Base-by-base conservation (phyloP, 2,888 invertebrate species). In the Catocala sponsa region DNA sequence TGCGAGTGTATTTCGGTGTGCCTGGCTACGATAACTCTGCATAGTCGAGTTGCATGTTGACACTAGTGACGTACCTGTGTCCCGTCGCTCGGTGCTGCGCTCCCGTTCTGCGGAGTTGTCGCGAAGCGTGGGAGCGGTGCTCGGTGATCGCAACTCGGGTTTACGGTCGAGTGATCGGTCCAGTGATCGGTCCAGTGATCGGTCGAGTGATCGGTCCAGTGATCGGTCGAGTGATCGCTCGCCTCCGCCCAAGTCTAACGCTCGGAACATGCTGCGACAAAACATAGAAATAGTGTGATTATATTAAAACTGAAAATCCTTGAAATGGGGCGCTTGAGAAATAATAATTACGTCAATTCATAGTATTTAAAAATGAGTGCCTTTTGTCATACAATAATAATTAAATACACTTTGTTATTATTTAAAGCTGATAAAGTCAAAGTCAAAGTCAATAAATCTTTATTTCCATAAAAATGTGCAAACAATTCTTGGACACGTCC, bases 261-360 rank as follows among this genome's bases (percentile, higher is more conserved):
- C 97, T 86, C 97, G 96, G 82, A 97, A 95, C 85, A 97, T 96
- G 90, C 97, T 97, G 95, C 2, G 95, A 89, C 88, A 89, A 89
- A 53, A 9, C 63, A 56, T 68, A 63, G 11, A 5, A 51, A 55
- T 46, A 0, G 13, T 43, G 5, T 41, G 11, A 52, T 41, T 38
- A 13, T 51, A n/a, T 25, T 33, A 13, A 32, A 15, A 25, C 9
- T 32, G 32, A 49, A 49, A 47, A 49, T 6, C 49, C 32, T 49
- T 49, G 33, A 49, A n/a, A 49, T 33, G 0, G 0, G 11, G 5
- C 11, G 11, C 5, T 33, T 33, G 33, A n/a, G 15, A 43, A n/a
- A 49, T 10, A 49, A 6, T 12, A 12, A 13, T 11, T 15, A 15
- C 25, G 46, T 25, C 15, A 9, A 38, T 38, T 38, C 35, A 38